Evolutionary conservation across 1,140 invertebrate species (phyloP).

Genomic region (Meloidogyne hapla): DNA sequence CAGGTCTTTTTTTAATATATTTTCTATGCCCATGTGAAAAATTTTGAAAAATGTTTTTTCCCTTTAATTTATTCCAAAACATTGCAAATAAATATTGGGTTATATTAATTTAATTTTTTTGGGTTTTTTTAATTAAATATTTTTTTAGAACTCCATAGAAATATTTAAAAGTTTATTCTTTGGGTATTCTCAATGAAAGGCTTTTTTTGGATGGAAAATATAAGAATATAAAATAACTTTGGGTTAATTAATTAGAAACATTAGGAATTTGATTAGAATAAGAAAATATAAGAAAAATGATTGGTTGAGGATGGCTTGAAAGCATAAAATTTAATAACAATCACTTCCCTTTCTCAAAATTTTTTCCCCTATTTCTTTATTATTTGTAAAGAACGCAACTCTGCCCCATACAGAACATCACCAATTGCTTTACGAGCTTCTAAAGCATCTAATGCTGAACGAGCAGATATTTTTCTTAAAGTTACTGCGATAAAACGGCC

Average conservation of each 20-base stretch:
- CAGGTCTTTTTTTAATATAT: neutral
- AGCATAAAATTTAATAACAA: too few relatives aligned
- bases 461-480: slow-evolving; percentile 9
- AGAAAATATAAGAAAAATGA: too few relatives aligned
- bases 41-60: neutral
- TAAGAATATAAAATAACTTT: neutral
- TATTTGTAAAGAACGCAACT: neutral
- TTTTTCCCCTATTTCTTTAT: neutral
- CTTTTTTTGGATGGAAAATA: neutral
- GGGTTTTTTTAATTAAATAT: too few relatives aligned
- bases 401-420: slow-evolving; percentile 18
- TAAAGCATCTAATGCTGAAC: slow-evolving; percentile 12
- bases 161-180: neutral
- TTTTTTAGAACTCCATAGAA: too few relatives aligned
- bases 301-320: too few relatives aligned
- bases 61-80: neutral
- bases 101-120: neutral
- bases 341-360: too few relatives aligned
- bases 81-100: neutral
- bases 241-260: neutral
- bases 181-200: neutral
- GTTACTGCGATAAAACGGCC: slow-evolving; percentile 25
- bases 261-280: slow-evolving; percentile 2
- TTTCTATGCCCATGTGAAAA: too few relatives aligned
- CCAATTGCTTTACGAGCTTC: slow-evolving; percentile 25